Evolutionary conservation across 2,888 invertebrate genomes (phyloP), one percentile per base, ranked within the genome.

Genomic region (Drosophila tripunctata): DNA sequence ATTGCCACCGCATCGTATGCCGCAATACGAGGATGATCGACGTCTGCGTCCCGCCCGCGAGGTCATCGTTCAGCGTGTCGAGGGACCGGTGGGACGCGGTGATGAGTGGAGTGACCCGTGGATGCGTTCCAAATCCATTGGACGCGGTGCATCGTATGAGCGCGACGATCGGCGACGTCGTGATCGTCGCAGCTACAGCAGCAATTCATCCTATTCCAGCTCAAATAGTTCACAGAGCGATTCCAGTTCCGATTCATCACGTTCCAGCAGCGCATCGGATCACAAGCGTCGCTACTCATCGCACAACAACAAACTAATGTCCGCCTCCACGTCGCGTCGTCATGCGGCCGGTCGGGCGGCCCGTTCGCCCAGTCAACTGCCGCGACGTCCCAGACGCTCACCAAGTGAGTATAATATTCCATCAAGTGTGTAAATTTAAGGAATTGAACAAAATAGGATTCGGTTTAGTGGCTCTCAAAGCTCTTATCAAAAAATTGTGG

Each of bases 91-190:
- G 90, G 92, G 90, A 52, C 93, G 94, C 38, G 95, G 94, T 0
- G 98, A 98, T 89, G 98, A 98, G 86, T 98, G 98, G 98, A 96
- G 96, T 38, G 98, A 98, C 92, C 98, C 98, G 0, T 98, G 98
- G 98, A 97, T 97, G 95, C 92, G 95, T 27, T 93, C 94, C 2
- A 95, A 95, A 79, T 94, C 94, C 3, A 94, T 91, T 90, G 92
- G 94, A 1, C 88, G 91, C 4, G 89, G 89, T 12, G 63, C 70
- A 2, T 91, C 89, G 0, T 89, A 89, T 12, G 89, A 89, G 15
- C 88, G 88, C 2, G 87, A 86, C 1, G 90, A 90, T 2, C 89
- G 90, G 35, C 80, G 90, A 1, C 87, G 89, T 0, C 87, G 90
- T 1, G 90, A 89, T 67, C 91, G 91, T 43, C 91, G 91, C 47